Evolutionary conservation across 2,113 vertebrate genomes (phyloP).

Genomic region (Hyperopisus bebe): DNA sequence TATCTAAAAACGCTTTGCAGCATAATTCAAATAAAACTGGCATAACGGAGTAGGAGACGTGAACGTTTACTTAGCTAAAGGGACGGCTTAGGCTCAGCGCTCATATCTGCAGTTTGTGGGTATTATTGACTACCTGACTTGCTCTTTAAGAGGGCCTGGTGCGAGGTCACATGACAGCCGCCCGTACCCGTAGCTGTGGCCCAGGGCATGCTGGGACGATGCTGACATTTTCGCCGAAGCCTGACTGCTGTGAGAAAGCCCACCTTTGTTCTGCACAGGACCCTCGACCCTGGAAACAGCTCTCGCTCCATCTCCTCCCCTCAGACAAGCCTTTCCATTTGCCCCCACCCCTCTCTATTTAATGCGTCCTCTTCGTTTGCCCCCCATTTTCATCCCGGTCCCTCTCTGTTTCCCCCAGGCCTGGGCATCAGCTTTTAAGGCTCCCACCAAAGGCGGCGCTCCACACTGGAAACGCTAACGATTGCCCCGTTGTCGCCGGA

Average conservation of each 20-base stretch:
- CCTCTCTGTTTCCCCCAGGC: not conserved
- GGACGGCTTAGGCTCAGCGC: not conserved
- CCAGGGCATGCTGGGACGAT: conserved; percentile 56
- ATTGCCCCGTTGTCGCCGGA: not conserved
- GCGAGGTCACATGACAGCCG: not conserved
- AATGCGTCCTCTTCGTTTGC: not conserved
- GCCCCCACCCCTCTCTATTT: not conserved
- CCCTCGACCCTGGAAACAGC: not conserved
- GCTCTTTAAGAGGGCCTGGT: not conserved
- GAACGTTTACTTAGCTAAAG: not conserved
- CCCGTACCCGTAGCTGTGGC: not conserved
- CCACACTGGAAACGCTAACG: conserved; percentile 26
- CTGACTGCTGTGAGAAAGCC: conserved; percentile 70
- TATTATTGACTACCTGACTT: not conserved
- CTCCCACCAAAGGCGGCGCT: conserved; percentile 22
- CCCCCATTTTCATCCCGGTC: not conserved
- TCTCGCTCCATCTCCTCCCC: not conserved
- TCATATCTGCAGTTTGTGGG: not conserved
- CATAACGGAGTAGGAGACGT: not conserved
- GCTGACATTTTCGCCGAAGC: conserved; percentile 73
- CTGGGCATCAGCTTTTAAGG: not conserved
- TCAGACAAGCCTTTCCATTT: conserved; percentile 25
- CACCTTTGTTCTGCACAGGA: conserved; percentile 67
- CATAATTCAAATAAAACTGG: not conserved
- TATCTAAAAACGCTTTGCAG: not conserved